Conservation (phyloP, 2,888 invertebrate species). For the Yponomeuta evonymella region DNA sequence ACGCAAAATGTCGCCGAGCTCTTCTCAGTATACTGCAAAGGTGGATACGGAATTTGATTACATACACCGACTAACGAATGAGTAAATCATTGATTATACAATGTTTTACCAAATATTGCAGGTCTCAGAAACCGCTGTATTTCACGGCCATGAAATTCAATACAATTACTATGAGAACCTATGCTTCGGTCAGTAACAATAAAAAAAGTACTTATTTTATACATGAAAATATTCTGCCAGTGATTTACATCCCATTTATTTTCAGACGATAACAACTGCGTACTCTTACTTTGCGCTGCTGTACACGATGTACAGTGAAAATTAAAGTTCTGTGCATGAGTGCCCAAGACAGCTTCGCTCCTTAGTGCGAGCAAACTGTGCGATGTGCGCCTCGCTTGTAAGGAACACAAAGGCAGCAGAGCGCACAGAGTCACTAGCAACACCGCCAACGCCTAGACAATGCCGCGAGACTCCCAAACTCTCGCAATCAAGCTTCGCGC, state of each 20-base stretch:
- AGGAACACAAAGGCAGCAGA: background rate
- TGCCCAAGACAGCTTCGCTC: background rate
- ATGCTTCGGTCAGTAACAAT: slow-evolving; percentile 47
- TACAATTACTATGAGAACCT: slow-evolving; percentile 52
- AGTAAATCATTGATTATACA: background rate
- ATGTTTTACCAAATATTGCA: slow-evolving; percentile 29
- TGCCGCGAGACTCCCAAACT: background rate
- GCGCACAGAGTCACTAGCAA: background rate
- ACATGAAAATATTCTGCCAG: no score
- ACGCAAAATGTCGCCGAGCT: slow-evolving; percentile 43
- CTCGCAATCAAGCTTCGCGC: background rate
- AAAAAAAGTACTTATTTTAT: no score
- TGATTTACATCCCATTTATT: slow-evolving; percentile 25
- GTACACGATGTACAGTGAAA: slow-evolving; percentile 29
- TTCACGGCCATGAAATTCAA: slow-evolving; percentile 59
- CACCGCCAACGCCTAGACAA: background rate
- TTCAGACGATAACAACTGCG: slow-evolving; percentile 55
- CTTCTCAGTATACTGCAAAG: slow-evolving; percentile 50
- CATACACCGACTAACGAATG: background rate
- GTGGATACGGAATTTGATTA: slow-evolving; percentile 28
- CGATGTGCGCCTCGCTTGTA: background rate
- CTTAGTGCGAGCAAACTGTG: background rate
- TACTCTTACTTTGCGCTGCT: slow-evolving; percentile 59
- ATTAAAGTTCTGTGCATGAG: background rate
- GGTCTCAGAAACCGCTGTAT: slow-evolving; percentile 58